Base-by-base conservation (phyloP, 1,140 invertebrate genomes). In the Aphidius gifuensis region DNA sequence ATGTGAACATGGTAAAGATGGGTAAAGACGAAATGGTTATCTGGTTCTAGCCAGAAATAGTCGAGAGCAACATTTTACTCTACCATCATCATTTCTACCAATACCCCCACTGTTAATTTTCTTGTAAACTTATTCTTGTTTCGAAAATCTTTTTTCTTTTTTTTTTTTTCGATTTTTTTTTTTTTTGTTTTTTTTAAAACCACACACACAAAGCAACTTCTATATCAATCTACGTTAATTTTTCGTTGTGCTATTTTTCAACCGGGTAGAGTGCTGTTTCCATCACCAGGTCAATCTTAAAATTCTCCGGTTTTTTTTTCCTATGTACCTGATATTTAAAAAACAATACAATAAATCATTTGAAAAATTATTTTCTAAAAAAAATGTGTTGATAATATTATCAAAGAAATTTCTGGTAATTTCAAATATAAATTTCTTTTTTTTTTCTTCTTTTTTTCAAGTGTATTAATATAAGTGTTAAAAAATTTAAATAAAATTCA, bases 241-340 rank as follows among this genome's bases (percentile, higher is more conserved):
- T 49, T 59, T 38, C 39, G 58, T 39, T 38, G 58, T 47, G 58
- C 42, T 58, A 58, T 58, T 58, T 58, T 58, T 58, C 57, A 38
- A 39, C 51, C 51, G 42, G 57, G 45, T 46, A 39, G 57, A 58
- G 45, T 38, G 40, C 57, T 32, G 23, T 56, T 43, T 45, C 11
- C 44, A 45, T 56, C 42, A 45, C 43, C 40, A 45, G 23, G 23
- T 32, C 23, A 32, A 32, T 32, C 2, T 32, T 32, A 3, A 32
- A 32, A 32, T 32, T 32, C 23, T 32, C 44, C 44, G 16, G 16
- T 38, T 42, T 47, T 16, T 16, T 16, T 16, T n/a, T 58, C 42
- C 57, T 44, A 39, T 56, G 16, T n/a, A 43, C 39, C 16, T 16
- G n/a, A 16, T 45, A 43, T 56, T 16, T 16, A 42, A 9, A 16